These are phyloP conservation scores for Lasius platythorax DNA, from an alignment of 2,888 invertebrate genomes.

Conservation along the genomic window DNA sequence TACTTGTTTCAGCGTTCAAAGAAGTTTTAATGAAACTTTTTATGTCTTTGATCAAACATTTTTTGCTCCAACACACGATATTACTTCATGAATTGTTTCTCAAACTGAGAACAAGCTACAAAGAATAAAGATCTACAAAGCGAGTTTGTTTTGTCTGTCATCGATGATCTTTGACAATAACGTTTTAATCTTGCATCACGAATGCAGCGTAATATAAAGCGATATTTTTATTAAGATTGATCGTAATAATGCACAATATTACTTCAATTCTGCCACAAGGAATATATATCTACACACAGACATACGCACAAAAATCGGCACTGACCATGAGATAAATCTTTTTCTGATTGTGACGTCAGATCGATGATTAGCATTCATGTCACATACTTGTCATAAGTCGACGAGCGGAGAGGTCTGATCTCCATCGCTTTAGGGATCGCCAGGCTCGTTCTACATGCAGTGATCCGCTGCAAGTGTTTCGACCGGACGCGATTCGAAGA, in stretches of 20 bases:
- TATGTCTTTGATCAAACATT: conserved; percentile 45
- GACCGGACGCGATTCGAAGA: conserved; percentile 32
- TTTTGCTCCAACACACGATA: conserved; percentile 31
- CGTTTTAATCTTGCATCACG: conserved; percentile 21
- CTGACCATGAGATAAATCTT: conserved; percentile 13
- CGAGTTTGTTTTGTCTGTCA: conserved; percentile 28
- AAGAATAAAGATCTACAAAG: conserved; percentile 13
- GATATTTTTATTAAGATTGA: background rate
- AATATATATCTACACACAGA: background rate
- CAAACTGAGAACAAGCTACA: conserved; percentile 18
- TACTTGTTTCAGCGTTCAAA: conserved; percentile 42
- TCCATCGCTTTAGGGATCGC: conserved; percentile 32
- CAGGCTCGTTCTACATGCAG: conserved; percentile 23
- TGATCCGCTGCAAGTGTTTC: conserved; percentile 20
- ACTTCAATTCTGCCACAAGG: background rate
- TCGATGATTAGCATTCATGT: conserved; percentile 26
- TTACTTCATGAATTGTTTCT: conserved; percentile 52
- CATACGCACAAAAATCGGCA: background rate
- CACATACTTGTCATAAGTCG: conserved; percentile 31
- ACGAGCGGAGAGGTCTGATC: conserved; percentile 21
- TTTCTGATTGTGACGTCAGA: background rate
- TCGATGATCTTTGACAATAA: conserved; percentile 44
- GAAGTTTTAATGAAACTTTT: conserved; percentile 62
- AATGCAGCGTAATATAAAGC: background rate
- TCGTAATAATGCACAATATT: conserved; percentile 10